Evolutionary conservation across 2,797 vertebrate species (phyloP).

Genomic region (Danio kyathit): DNA sequence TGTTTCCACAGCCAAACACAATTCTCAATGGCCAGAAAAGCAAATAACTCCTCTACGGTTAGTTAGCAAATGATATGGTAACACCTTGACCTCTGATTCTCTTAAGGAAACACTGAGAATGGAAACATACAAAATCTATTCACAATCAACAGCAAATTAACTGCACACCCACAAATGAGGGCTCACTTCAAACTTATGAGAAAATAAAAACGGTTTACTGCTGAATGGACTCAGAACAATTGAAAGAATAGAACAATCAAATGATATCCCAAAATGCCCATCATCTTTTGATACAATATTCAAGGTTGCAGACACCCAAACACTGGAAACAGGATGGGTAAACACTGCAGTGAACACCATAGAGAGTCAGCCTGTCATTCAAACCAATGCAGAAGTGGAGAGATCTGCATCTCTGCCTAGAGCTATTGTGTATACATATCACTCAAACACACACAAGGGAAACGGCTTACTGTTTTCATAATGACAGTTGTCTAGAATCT

Average conservation of each 20-base stretch:
- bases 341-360: conserved; percentile 35
- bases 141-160: conserved; percentile 10
- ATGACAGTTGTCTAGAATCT: background rate
- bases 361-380: conserved; percentile 2
- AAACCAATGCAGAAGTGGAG: conserved; percentile 1
- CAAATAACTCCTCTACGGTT: background rate
- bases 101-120: background rate
- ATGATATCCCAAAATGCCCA: background rate
- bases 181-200: background rate
- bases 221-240: background rate
- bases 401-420: background rate
- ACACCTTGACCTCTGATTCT: background rate
- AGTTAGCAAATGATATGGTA: background rate
- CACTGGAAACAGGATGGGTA: conserved; percentile 49
- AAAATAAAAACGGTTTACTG: background rate
- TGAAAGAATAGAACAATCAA: background rate
- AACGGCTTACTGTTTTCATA: background rate
- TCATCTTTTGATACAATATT: conserved; percentile 57
- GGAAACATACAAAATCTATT: background rate
- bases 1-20: conserved; percentile 13
- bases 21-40: background rate
- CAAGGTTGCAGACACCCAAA: conserved; percentile 56
- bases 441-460: background rate
- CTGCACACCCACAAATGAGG: background rate
- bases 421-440: background rate